Evolutionary conservation across 2,113 vertebrate species (phyloP).

Genomic region (Nymphicus hollandicus): DNA sequence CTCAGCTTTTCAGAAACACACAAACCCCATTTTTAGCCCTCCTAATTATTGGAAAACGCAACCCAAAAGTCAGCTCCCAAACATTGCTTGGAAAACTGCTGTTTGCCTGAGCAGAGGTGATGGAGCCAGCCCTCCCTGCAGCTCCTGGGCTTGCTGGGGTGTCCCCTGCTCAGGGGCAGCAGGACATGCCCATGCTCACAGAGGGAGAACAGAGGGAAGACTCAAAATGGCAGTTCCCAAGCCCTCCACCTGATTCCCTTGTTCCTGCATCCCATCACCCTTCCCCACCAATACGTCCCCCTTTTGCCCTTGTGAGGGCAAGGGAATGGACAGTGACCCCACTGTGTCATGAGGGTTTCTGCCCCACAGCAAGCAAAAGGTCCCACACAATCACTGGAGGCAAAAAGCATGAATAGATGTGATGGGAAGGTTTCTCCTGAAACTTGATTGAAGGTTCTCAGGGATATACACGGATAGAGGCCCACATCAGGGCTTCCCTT

Average conservation of each 20-base stretch:
- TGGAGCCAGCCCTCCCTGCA: background rate
- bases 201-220: background rate
- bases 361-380: background rate
- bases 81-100: rapidly evolving
- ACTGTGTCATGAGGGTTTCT: background rate
- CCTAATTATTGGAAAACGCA: background rate
- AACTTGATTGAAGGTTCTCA: background rate
- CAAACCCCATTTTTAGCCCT: background rate
- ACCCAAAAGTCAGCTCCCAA: background rate
- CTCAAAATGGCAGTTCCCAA: background rate
- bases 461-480: background rate
- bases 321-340: background rate
- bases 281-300: rapidly evolving
- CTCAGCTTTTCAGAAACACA: background rate
- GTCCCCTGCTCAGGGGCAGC: background rate
- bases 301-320: background rate
- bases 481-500: background rate
- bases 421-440: background rate
- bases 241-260: rapidly evolving
- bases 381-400: background rate
- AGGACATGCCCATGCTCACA: background rate
- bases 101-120: background rate
- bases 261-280: background rate
- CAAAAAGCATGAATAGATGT: background rate
- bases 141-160: background rate